Percentiles rank a stretch among this genome's conserved stretches.
Conservation (phyloP, 2,797 vertebrate species). For the Onychomys leucogaster region DNA sequence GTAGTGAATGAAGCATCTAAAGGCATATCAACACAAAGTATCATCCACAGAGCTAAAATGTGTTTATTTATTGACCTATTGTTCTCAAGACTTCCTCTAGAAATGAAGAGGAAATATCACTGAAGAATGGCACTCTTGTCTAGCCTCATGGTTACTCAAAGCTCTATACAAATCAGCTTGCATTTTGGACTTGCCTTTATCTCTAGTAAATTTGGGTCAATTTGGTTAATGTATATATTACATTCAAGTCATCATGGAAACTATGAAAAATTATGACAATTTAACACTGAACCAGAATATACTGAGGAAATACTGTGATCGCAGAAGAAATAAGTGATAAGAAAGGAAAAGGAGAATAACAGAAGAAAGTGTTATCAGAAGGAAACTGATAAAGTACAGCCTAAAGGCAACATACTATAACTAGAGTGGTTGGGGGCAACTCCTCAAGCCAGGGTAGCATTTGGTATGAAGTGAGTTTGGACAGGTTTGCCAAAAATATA, state of each 20-base stretch:
- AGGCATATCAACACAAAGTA: not conserved
- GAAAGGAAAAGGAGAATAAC: not conserved
- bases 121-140: conserved; percentile 68
- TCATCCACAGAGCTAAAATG: conserved; percentile 17
- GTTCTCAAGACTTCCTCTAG: conserved; percentile 25
- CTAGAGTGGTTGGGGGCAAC: not conserved
- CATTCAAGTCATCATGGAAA: conserved; percentile 65
- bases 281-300: conserved; percentile 44
- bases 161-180: conserved; percentile 70
- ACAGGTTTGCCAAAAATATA: not conserved
- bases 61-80: not conserved
- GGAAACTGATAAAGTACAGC: not conserved
- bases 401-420: conserved; percentile 10
- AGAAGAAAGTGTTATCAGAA: conserved; percentile 13
- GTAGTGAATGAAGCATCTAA: conserved; percentile 21
- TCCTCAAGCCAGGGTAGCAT: conserved; percentile 14
- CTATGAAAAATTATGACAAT: conserved; percentile 66
- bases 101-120: conserved; percentile 66
- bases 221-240: conserved; percentile 72
- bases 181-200: conserved; percentile 52
- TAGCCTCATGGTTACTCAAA: conserved; percentile 28
- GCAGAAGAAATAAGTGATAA: conserved; percentile 40
- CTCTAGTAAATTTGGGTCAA: conserved; percentile 59
- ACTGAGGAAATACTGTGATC: conserved; percentile 39
- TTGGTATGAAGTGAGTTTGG: not conserved